A percentile compares a stretch with the other conserved stretches of the same genome.
phyloP scores from a whole-genome alignment of 1,140 invertebrate species.

The Bombus haemorrhoidalis region DNA sequence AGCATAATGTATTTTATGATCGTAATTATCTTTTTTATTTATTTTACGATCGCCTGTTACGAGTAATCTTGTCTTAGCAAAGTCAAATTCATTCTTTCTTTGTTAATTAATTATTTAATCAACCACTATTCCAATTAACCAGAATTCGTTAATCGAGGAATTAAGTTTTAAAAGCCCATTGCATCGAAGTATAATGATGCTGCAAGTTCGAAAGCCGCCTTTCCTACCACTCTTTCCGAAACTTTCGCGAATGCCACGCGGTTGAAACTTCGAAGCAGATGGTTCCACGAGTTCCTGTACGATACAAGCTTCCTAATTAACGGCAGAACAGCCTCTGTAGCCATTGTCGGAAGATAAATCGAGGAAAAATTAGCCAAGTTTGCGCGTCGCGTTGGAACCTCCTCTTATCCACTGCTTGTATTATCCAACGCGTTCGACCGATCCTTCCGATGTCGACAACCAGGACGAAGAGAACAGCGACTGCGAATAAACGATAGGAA shows the following conservation, averaged over 20 bases:
- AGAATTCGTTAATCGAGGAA: too few species aligned
- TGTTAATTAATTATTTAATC: too few species aligned
- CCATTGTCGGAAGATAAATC: not conserved
- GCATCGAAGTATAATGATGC: not conserved
- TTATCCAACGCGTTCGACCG: not conserved
- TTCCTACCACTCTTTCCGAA: not conserved
- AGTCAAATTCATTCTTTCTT: too few species aligned
- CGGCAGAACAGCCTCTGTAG: not conserved
- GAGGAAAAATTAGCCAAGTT: not conserved
- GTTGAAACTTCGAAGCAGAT: not conserved
- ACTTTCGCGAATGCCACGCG: not conserved
- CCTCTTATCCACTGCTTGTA: not conserved
- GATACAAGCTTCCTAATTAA: slow-evolving; percentile 1
- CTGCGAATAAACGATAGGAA: not conserved
- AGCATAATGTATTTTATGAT: too few species aligned
- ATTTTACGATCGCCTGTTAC: too few species aligned
- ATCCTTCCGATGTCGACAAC: too few species aligned
- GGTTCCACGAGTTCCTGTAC: not conserved
- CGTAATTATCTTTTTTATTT: too few species aligned
- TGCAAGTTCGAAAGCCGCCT: not conserved
- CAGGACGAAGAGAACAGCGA: not conserved
- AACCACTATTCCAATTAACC: too few species aligned
- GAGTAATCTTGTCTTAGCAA: too few species aligned
- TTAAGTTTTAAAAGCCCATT: not conserved
- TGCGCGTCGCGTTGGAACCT: not conserved